Conservation (phyloP, 2,113 vertebrate genomes). For the Ctenodactylus gundi region DNA sequence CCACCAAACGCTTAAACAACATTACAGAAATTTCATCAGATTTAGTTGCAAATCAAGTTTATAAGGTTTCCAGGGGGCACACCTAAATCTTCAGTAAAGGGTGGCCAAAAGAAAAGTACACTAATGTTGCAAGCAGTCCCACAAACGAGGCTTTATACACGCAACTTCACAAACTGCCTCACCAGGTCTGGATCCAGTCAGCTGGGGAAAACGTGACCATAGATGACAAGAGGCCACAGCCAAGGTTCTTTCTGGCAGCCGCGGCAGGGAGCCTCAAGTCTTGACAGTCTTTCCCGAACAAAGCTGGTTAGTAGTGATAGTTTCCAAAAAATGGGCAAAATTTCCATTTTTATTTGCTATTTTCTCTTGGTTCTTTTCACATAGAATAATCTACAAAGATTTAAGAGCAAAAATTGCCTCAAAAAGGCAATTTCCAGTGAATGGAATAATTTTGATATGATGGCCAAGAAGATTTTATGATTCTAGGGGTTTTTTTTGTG, state of each 20-base stretch:
- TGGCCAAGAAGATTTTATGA: slow-evolving; percentile 14
- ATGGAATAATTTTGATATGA: slow-evolving; percentile 23
- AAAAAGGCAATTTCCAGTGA: slow-evolving; percentile 12
- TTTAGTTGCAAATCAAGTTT: neutral
- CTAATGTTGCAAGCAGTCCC: neutral
- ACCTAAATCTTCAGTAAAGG: neutral
- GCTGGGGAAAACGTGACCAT: neutral
- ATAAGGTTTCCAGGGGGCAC: neutral
- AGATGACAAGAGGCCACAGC: neutral
- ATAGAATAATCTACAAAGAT: neutral
- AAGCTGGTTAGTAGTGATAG: neutral
- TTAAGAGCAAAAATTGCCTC: slow-evolving; percentile 42
- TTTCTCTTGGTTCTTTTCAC: neutral
- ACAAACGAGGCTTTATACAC: neutral
- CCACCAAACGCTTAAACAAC: neutral
- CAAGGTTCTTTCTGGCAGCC: neutral
- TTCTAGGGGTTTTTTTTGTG: neutral
- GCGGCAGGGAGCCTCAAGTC: neutral
- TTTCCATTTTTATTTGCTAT: neutral
- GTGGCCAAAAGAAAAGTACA: no score
- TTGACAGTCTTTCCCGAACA: neutral
- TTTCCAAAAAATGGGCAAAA: slow-evolving; percentile 6
- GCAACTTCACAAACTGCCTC: neutral
- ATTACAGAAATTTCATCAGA: neutral
- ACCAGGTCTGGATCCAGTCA: neutral